phyloP scores from a whole-genome alignment of 2,797 vertebrate genomes.

The Echeneis naucrates region DNA sequence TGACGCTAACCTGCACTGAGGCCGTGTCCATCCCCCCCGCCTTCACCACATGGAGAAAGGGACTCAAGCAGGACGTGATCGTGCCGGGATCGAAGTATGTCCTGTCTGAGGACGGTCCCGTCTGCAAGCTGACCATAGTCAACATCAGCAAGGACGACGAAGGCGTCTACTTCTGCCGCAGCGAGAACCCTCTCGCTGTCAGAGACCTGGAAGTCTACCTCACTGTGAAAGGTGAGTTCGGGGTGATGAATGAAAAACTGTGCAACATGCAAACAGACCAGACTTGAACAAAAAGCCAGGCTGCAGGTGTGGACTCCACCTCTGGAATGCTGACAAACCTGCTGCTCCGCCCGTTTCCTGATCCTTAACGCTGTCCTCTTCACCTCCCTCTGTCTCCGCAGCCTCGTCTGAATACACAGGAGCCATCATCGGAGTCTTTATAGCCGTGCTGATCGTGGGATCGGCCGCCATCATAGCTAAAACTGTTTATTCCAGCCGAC shows the following conservation, averaged over 20 bases:
- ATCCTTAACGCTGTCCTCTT: background rate
- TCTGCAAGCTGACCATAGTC: constrained; percentile 86
- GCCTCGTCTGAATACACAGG: constrained; percentile 75
- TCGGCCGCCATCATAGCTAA: constrained; percentile 67
- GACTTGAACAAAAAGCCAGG: constrained; percentile 9
- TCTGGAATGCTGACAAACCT: constrained; percentile 71
- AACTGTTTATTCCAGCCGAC: constrained; percentile 71
- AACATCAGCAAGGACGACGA: constrained; percentile 88
- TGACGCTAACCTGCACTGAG: constrained; percentile 87
- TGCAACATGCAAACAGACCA: background rate
- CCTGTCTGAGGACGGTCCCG: constrained; percentile 70
- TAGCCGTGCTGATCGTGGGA: constrained; percentile 77
- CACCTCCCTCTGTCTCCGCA: constrained; percentile 40
- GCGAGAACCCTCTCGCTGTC: constrained; percentile 87
- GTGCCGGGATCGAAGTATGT: constrained; percentile 80
- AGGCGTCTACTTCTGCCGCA: constrained; percentile 90
- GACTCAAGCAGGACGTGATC: constrained; percentile 72
- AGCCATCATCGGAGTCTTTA: constrained; percentile 78
- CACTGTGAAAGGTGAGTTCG: constrained; percentile 86
- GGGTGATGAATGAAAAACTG: background rate
- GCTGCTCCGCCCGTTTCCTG: constrained; percentile 42
- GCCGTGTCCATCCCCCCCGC: constrained; percentile 71
- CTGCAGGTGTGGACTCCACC: constrained; percentile 27
- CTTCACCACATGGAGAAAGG: constrained; percentile 87
- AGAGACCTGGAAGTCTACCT: constrained; percentile 88